A percentile compares a stretch with the other conserved stretches of the same genome.
Conservation (phyloP, 23 tunicate genomes). For the Halocynthia roretzi region DNA sequence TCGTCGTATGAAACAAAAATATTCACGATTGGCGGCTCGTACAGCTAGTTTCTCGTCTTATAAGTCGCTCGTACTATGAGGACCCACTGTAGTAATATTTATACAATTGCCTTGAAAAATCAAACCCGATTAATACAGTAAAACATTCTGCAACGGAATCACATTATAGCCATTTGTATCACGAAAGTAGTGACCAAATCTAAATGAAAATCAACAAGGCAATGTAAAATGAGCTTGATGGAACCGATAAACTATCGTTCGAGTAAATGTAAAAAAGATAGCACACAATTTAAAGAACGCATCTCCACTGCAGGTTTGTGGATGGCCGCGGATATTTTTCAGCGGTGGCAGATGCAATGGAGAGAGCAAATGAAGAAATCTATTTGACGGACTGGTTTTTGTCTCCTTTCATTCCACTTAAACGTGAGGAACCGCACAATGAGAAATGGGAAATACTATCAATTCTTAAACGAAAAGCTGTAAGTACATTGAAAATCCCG, state of each 20-base stretch:
- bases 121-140: too few species aligned
- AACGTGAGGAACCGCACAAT: not conserved
- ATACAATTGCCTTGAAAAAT: too few species aligned
- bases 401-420: not conserved
- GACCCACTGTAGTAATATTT: too few species aligned
- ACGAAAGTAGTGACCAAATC: too few species aligned
- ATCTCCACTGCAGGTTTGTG: not conserved
- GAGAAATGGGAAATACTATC: not conserved
- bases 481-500: not conserved
- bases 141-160: too few species aligned
- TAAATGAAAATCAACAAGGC: too few species aligned
- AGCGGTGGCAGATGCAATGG: conserved; percentile 10
- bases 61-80: too few species aligned
- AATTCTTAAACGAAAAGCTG: not conserved
- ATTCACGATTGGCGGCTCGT: too few species aligned
- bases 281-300: not conserved
- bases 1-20: too few species aligned
- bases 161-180: too few species aligned
- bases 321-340: conserved; percentile 6
- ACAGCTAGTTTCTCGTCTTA: too few species aligned
- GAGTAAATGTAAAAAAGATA: not conserved
- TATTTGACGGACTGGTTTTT: conserved; percentile 2
- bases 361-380: not conserved
- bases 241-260: not conserved
- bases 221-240: not conserved